phyloP scores from a whole-genome alignment of 2,888 invertebrate species.

The Sepioteuthis lessoniana region DNA sequence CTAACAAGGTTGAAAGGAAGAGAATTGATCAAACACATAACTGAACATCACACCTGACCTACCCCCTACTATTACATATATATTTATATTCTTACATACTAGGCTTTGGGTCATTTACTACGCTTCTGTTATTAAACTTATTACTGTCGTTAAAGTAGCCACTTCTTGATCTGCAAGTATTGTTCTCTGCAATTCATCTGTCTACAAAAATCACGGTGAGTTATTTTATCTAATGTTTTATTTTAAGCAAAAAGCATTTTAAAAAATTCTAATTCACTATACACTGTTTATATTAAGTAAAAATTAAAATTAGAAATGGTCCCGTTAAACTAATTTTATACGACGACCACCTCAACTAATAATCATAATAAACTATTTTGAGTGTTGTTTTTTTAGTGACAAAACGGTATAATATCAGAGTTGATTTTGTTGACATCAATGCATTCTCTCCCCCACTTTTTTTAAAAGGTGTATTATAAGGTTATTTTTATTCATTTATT shows the following conservation, averaged over 20 bases:
- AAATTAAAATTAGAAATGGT: no score
- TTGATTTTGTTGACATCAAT: background rate
- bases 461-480: no score
- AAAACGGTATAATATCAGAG: background rate
- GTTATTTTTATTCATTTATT: no score
- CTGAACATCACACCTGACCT: background rate
- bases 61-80: background rate
- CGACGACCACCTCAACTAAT: no score
- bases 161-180: background rate
- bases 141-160: background rate
- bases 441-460: no score
- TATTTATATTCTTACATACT: background rate
- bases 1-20: background rate
- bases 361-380: background rate
- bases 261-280: background rate
- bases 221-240: background rate
- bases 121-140: background rate
- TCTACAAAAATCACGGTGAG: background rate
- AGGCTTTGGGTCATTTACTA: background rate
- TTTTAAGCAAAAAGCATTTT: background rate
- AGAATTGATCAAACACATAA: background rate
- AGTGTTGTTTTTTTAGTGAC: background rate
- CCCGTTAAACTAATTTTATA: no score
- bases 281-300: background rate
- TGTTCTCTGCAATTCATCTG: background rate